phyloP scores from a whole-genome alignment of 2,888 invertebrate genomes.

The Abrostola triplasia region DNA sequence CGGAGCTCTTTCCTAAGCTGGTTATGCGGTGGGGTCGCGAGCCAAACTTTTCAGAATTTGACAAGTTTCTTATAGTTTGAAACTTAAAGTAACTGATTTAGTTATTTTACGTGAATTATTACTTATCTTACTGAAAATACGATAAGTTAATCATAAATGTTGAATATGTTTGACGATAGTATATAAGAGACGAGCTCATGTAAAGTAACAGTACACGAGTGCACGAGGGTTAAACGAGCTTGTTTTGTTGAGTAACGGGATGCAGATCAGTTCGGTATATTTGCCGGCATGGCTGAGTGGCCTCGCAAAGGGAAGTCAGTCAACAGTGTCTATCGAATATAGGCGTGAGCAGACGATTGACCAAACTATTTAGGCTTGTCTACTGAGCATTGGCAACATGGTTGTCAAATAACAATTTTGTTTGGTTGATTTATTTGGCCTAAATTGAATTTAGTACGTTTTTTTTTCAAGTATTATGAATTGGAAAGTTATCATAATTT shows the following conservation, averaged over 20 bases:
- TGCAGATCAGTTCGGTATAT: slow-evolving; percentile 12
- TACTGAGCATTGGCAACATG: slow-evolving; percentile 9
- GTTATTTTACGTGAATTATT: too few relatives aligned
- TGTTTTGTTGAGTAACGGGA: background rate
- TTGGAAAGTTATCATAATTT: too few relatives aligned
- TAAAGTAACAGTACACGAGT: too few relatives aligned
- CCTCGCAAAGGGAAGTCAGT: slow-evolving; percentile 20
- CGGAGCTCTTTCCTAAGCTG: too few relatives aligned
- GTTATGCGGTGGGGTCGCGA: too few relatives aligned
- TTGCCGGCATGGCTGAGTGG: slow-evolving; percentile 9
- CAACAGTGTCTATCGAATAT: background rate
- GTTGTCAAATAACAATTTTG: slow-evolving; percentile 4
- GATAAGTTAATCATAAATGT: slow-evolving; percentile 13
- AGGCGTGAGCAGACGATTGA: background rate
- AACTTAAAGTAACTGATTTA: too few relatives aligned
- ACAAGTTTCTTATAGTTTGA: too few relatives aligned
- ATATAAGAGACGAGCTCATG: too few relatives aligned
- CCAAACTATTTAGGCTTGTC: slow-evolving; percentile 19
- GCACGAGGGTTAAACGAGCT: background rate
- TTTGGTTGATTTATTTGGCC: background rate
- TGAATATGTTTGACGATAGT: background rate
- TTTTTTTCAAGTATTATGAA: background rate
- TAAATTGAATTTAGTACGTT: background rate
- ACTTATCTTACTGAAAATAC: background rate
- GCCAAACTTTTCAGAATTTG: too few relatives aligned